A percentile compares a stretch with the other conserved stretches of the same genome.
Evolutionary conservation across 2,888 invertebrate genomes (phyloP).

Genomic region (Acheta domesticus): DNA sequence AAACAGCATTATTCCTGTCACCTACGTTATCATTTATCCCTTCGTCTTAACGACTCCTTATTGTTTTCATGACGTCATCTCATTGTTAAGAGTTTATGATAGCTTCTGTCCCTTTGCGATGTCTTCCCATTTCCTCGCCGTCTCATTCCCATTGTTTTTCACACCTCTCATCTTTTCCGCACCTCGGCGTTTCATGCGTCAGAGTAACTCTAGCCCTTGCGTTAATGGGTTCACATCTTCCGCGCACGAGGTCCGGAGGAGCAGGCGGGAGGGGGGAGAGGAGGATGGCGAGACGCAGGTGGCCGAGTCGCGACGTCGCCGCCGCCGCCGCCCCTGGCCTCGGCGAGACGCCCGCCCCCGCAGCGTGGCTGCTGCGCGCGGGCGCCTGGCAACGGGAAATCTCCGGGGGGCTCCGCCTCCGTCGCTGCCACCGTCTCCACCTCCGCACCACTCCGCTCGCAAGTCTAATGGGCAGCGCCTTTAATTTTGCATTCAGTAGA

Average conservation of each 20-base stretch:
- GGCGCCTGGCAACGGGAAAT: slow-evolving; percentile 3
- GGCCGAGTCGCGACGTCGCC: not conserved
- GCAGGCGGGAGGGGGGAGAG: not conserved
- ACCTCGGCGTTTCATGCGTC: not conserved
- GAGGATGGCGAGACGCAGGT: not conserved
- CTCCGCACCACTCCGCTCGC: not conserved
- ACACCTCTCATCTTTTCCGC: not conserved
- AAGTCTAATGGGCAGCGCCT: slow-evolving; percentile 7
- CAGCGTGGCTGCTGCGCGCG: not conserved
- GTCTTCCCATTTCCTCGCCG: too few species aligned
- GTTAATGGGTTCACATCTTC: not conserved
- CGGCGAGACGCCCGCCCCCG: not conserved
- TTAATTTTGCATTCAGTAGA: slow-evolving; percentile 1
- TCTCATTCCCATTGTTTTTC: too few species aligned
- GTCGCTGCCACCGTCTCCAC: not conserved
- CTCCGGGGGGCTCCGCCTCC: not conserved
- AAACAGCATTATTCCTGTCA: too few species aligned
- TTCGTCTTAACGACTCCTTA: too few species aligned
- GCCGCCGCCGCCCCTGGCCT: too few species aligned
- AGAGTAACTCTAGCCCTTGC: not conserved
- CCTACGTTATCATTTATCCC: too few species aligned
- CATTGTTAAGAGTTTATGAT: too few species aligned
- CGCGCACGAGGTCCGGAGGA: not conserved
- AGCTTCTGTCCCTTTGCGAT: too few species aligned
- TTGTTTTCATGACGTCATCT: too few species aligned